Percentiles rank a stretch among this genome's conserved stretches.
Conservation (phyloP, 2,797 vertebrate genomes). For the Leptoclinus maculatus region DNA sequence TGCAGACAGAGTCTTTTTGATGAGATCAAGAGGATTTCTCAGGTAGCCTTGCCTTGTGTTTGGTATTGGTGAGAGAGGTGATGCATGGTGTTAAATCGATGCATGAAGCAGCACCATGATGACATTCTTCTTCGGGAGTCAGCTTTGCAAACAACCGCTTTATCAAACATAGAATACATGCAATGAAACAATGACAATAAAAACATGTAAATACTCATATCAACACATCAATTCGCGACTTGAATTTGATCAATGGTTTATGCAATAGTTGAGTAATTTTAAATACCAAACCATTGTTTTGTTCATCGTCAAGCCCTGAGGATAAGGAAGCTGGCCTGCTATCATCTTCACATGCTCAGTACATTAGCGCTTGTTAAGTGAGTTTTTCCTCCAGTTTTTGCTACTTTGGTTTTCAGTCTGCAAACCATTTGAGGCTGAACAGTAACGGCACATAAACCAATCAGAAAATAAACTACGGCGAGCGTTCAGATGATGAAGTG, state of each 20-base stretch:
- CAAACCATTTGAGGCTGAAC: neutral
- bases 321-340: neutral
- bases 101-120: slow-evolving; percentile 56
- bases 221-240: neutral
- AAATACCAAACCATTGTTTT: neutral
- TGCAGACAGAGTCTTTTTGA: slow-evolving; percentile 99
- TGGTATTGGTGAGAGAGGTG: slow-evolving; percentile 11
- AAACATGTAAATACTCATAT: neutral
- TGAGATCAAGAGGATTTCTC: slow-evolving; percentile 97
- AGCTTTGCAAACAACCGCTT: slow-evolving; percentile 1
- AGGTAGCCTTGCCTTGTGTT: slow-evolving; percentile 86
- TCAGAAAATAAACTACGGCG: neutral
- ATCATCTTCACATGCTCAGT: slow-evolving; percentile 1
- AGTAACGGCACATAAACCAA: neutral
- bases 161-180: neutral
- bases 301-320: neutral
- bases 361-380: neutral
- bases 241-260: neutral
- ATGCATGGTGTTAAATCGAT: slow-evolving; percentile 58
- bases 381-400: slow-evolving; percentile 18
- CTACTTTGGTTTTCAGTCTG: neutral
- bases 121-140: neutral
- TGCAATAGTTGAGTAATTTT: neutral
- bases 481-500: slow-evolving; percentile 5
- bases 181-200: neutral